phyloP scores from a whole-genome alignment of 2,888 invertebrate species.

The Holacanthella duospinosa region DNA sequence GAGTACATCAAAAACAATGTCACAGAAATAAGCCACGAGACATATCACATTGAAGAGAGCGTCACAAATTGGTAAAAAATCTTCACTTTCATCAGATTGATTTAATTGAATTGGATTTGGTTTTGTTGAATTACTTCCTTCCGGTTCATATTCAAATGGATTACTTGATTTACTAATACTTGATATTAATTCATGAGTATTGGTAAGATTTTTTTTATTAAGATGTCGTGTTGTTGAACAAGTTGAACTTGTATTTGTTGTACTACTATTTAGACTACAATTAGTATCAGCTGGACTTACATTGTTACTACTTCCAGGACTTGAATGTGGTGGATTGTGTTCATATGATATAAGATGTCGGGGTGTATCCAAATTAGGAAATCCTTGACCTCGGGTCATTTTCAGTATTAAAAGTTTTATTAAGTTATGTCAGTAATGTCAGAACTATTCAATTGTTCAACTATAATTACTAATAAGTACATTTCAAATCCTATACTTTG shows the following conservation, averaged over 20 bases:
- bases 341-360: neutral
- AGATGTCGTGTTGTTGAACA: neutral
- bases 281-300: neutral
- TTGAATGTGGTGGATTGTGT: neutral
- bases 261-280: neutral
- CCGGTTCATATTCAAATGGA: neutral
- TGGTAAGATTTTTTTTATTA: neutral
- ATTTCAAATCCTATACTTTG: no score
- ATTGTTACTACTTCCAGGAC: neutral
- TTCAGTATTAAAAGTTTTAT: no score
- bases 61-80: slow-evolving; percentile 83
- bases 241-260: neutral
- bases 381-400: neutral
- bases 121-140: neutral
- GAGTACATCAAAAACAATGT: slow-evolving; percentile 77
- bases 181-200: neutral
- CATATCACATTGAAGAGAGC: slow-evolving; percentile 84
- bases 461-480: no score
- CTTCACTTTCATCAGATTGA: slow-evolving; percentile 41
- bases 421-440: no score
- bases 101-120: neutral
- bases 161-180: neutral
- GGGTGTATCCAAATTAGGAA: neutral
- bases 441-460: no score
- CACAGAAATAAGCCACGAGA: slow-evolving; percentile 78